phyloP scores from a whole-genome alignment of 1,140 invertebrate species.

The Trichomalopsis sarcophagae region DNA sequence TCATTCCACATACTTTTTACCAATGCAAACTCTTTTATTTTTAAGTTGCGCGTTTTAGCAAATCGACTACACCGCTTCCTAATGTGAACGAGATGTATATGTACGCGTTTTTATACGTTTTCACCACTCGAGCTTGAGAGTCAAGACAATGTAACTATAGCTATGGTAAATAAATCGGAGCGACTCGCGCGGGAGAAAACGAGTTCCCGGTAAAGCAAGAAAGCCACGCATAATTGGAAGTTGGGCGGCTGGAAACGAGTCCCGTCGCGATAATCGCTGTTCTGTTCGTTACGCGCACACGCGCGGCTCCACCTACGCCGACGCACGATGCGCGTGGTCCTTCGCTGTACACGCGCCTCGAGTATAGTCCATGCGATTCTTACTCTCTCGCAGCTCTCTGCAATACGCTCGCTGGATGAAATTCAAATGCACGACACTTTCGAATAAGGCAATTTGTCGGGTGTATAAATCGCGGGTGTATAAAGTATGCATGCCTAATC shows the following conservation, averaged over 20 bases:
- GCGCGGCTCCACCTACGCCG: not conserved
- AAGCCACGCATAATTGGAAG: slow-evolving; percentile 43
- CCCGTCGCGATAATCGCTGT: slow-evolving; percentile 36
- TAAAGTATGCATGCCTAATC: slow-evolving; percentile 23
- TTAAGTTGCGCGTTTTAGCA: no score
- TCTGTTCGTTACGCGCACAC: slow-evolving; percentile 23
- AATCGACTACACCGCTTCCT: no score
- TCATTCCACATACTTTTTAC: no score
- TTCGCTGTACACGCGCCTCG: not conserved
- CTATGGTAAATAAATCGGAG: not conserved
- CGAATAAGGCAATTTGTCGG: slow-evolving; percentile 20
- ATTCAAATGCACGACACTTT: slow-evolving; percentile 43
- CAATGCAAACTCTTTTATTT: no score
- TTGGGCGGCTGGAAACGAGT: slow-evolving; percentile 38
- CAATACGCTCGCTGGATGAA: not conserved
- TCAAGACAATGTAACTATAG: no score
- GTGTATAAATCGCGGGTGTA: not conserved
- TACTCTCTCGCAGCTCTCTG: not conserved
- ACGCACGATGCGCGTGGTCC: no score
- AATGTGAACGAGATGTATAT: no score
- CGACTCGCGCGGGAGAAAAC: slow-evolving; percentile 28
- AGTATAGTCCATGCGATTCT: not conserved
- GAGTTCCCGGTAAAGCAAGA: slow-evolving; percentile 28
- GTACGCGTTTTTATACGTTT: no score
- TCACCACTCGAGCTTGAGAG: no score